Conservation (phyloP, 2,888 invertebrate species). For the Drosophila gaucha region DNA sequence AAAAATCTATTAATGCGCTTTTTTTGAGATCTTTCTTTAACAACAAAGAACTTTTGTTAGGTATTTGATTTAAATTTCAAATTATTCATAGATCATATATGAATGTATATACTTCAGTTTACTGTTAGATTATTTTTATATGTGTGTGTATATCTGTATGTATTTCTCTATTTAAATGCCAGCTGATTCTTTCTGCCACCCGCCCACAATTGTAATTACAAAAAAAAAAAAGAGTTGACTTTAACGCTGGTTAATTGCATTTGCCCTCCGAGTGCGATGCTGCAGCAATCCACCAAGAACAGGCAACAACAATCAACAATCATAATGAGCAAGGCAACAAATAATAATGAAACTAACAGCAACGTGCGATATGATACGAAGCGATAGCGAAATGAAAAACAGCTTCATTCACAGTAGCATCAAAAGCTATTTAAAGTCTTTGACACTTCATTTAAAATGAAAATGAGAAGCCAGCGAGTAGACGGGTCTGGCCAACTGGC, state of each 20-base stretch:
- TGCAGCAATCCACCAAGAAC: slow-evolving; percentile 13
- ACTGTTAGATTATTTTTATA: not conserved
- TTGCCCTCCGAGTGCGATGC: slow-evolving; percentile 15
- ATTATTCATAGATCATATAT: not conserved
- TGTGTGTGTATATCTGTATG: not conserved
- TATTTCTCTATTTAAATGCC: not conserved
- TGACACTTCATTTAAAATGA: slow-evolving; percentile 81
- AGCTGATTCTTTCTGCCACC: slow-evolving; percentile 4
- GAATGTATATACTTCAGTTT: not conserved
- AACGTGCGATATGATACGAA: slow-evolving; percentile 34
- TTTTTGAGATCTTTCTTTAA: not conserved
- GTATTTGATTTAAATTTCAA: too few relatives aligned
- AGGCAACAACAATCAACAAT: slow-evolving; percentile 8
- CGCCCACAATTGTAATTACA: slow-evolving; percentile 6
- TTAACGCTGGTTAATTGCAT: slow-evolving; percentile 44
- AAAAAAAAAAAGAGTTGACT: slow-evolving; percentile 42
- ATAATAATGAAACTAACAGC: slow-evolving; percentile 29
- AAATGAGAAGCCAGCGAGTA: slow-evolving; percentile 69
- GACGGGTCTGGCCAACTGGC: not conserved
- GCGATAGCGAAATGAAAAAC: slow-evolving; percentile 60
- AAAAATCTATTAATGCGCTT: not conserved
- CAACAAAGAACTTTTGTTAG: not conserved
- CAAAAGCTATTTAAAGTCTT: slow-evolving; percentile 81
- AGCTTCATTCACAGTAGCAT: slow-evolving; percentile 78
- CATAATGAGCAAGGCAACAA: slow-evolving; percentile 42